Percentiles rank a stretch among this genome's conserved stretches.
These are phyloP conservation scores for Bombyx mori DNA, from an alignment of 1,140 invertebrate species.

Conservation along the genomic window ASM3026992v2 NC_085125.1:6094001-6094500, in stretches of 20 bases:
- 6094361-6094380: conserved; percentile 33
- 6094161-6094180: conserved; percentile 1
- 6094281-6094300: conserved; percentile 8
- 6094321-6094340: conserved; percentile 50
- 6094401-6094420: conserved; percentile 63
- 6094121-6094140: conserved; percentile 12
- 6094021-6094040: conserved; percentile 63
- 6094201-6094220: too few relatives aligned
- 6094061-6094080: conserved; percentile 49
- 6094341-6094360: conserved; percentile 47
- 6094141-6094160: conserved; percentile 3
- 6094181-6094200: too few relatives aligned
- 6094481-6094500: conserved; percentile 36
- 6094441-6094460: conserved; percentile 17
- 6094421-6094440: conserved; percentile 30
- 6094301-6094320: conserved; percentile 10
- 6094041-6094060: conserved; percentile 50
- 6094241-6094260: too few relatives aligned
- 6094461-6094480: conserved; percentile 32
- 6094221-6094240: too few relatives aligned
- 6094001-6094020: conserved; percentile 40
- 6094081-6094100: conserved; percentile 21
- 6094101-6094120: conserved; percentile 12
- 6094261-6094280: conserved; percentile 2
- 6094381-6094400: conserved; percentile 67